Evolutionary conservation across 2,113 vertebrate species (phyloP).

Genomic region (Ceyx melanurus): DNA sequence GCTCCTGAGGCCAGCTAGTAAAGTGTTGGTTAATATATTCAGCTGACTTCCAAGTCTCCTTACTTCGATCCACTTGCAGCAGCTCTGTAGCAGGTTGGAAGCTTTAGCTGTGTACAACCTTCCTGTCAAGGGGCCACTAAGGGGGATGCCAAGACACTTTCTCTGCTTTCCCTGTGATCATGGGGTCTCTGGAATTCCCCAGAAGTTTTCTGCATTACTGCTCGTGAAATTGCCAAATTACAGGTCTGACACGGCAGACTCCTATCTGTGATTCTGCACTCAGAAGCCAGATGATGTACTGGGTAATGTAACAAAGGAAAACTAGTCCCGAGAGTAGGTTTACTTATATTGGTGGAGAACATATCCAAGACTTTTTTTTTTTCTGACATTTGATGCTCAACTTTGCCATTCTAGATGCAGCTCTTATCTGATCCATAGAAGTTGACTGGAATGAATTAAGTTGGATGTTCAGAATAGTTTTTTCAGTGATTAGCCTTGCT

Average conservation of each 20-base stretch:
- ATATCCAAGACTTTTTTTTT: neutral
- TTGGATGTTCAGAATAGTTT: neutral
- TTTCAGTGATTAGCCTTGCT: neutral
- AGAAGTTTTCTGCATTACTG: neutral
- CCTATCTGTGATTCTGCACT: conserved; percentile 13
- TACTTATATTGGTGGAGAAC: neutral
- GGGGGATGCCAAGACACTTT: neutral
- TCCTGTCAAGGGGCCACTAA: neutral
- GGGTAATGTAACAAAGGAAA: neutral
- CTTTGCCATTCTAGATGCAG: neutral
- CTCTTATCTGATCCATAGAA: neutral
- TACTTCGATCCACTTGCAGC: neutral
- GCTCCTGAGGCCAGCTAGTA: neutral
- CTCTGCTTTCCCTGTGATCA: neutral
- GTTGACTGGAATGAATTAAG: neutral
- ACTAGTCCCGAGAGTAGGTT: neutral
- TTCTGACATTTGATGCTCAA: neutral
- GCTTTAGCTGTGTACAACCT: neutral
- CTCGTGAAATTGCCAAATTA: neutral
- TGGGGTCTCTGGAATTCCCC: neutral
- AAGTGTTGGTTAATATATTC: neutral
- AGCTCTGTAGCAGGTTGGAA: conserved; percentile 9
- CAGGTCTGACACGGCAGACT: neutral
- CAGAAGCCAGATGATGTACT: neutral
- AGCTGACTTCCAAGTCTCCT: neutral